Conservation (phyloP, 2,888 invertebrate genomes). For the Hyles lineata region DNA sequence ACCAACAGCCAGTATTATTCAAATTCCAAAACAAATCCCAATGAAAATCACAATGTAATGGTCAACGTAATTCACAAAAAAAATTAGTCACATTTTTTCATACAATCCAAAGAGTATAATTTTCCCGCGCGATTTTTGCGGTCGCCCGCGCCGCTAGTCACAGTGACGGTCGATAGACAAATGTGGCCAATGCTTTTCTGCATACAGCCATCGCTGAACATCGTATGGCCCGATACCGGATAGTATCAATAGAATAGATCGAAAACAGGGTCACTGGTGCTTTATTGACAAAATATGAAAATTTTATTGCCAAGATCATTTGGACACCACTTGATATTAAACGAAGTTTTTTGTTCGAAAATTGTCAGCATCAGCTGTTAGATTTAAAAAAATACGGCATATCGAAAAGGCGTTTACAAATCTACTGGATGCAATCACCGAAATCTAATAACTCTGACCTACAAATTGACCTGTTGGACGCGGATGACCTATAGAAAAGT, state of each 20-base stretch:
- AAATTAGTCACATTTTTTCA: conserved; percentile 2
- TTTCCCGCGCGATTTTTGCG: conserved; percentile 30
- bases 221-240: conserved; percentile 27
- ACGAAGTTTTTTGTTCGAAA: not conserved
- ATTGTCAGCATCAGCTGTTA: not conserved
- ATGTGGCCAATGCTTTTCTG: conserved; percentile 32
- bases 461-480: too few species aligned
- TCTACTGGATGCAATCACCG: not conserved
- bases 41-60: conserved; percentile 20
- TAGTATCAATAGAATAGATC: conserved; percentile 21
- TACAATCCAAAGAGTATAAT: conserved; percentile 18
- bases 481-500: too few species aligned
- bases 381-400: not conserved
- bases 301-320: conserved; percentile 8
- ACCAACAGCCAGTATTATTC: not conserved
- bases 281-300: conserved; percentile 31
- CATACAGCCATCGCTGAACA: conserved; percentile 28
- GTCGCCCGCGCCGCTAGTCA: conserved; percentile 29
- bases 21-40: conserved; percentile 14
- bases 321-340: not conserved
- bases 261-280: conserved; percentile 28
- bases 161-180: conserved; percentile 31
- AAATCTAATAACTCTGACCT: not conserved
- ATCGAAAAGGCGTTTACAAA: not conserved
- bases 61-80: conserved; percentile 26